phyloP scores from a whole-genome alignment of 2,113 vertebrate species.

The Peucedramus taeniatus region DNA sequence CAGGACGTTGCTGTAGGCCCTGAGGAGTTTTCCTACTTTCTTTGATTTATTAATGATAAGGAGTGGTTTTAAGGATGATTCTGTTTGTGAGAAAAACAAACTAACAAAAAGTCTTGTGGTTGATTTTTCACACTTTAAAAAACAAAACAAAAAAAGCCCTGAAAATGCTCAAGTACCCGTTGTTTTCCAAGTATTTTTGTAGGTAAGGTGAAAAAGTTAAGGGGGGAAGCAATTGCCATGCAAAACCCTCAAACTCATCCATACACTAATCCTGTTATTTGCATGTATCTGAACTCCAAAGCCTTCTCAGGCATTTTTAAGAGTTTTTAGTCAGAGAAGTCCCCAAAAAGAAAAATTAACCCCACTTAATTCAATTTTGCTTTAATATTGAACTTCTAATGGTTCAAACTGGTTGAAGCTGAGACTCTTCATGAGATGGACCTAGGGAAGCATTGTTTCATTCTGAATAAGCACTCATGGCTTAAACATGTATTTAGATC shows the following conservation, averaged over 20 bases:
- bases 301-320: neutral
- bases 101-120: neutral
- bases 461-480: neutral
- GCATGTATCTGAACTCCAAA: neutral
- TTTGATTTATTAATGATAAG: constrained; percentile 51
- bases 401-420: neutral
- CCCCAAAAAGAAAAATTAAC: neutral
- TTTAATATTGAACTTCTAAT: neutral
- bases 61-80: constrained; percentile 27
- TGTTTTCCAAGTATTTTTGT: neutral
- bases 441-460: neutral
- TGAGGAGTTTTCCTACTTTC: constrained; percentile 11
- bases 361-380: neutral
- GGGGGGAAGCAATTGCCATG: neutral
- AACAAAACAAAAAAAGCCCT: too few species aligned
- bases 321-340: neutral
- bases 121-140: neutral
- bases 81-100: neutral
- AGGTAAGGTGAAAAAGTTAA: neutral
- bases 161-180: neutral
- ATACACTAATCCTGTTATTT: neutral
- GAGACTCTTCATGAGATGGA: neutral
- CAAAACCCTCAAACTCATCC: neutral
- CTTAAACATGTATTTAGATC: neutral
- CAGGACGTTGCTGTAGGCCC: constrained; percentile 23